These are phyloP conservation scores for Drosophila tsacasi DNA, from an alignment of 1,140 invertebrate genomes.

Conservation along the genomic window DNA sequence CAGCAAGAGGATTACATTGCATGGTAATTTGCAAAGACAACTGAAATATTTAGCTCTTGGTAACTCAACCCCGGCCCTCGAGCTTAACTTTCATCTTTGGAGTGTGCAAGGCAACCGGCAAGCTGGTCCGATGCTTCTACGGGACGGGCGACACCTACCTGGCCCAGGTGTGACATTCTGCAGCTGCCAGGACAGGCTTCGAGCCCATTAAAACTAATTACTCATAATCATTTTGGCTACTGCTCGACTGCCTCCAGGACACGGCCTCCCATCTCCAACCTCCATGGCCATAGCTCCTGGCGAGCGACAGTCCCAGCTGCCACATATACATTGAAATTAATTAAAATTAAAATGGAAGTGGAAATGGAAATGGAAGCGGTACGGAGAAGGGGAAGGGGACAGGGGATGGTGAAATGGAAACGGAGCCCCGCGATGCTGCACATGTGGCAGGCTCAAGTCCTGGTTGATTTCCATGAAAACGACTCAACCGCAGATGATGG, in stretches of 20 bases:
- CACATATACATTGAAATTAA: constrained; percentile 69
- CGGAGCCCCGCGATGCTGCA: constrained; percentile 25
- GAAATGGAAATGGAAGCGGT: constrained; percentile 17
- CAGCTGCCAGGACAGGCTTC: constrained; percentile 45
- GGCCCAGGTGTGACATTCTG: constrained; percentile 27
- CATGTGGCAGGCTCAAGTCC: constrained; percentile 47
- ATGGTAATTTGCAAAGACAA: constrained; percentile 23
- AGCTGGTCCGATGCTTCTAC: no score
- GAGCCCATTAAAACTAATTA: constrained; percentile 64
- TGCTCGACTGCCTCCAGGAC: constrained; percentile 28
- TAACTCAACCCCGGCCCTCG: constrained; percentile 5
- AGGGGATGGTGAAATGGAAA: constrained; percentile 18
- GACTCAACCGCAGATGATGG: constrained; percentile 58
- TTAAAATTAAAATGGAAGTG: constrained; percentile 68
- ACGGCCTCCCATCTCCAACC: not conserved
- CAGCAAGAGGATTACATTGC: constrained; percentile 1
- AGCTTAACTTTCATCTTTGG: constrained; percentile 25
- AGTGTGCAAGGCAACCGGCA: not conserved
- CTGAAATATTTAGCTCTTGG: constrained; percentile 31
- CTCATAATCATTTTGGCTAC: constrained; percentile 61
- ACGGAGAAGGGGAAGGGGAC: constrained; percentile 4
- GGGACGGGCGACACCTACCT: constrained; percentile 7
- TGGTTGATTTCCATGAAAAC: constrained; percentile 38
- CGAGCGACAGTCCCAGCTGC: constrained; percentile 47
- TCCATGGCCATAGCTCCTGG: constrained; percentile 7